These are phyloP conservation scores for Virgularia gustaviana DNA, from an alignment of 92 coral and sea anemone genomes.

Conservation along the genomic window DNA sequence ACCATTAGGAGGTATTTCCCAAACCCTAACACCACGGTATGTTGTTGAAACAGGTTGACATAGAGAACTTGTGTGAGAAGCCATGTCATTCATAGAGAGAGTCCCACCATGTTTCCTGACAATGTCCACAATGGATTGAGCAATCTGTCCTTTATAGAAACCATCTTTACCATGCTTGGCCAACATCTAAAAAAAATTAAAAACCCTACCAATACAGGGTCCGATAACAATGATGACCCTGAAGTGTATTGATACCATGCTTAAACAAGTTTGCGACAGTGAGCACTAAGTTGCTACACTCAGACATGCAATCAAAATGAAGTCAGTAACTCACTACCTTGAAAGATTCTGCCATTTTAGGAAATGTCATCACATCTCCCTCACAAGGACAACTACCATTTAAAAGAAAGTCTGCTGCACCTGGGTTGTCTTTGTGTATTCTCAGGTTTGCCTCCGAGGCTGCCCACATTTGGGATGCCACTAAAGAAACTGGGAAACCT, in stretches of 20 bases:
- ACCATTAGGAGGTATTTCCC: conserved; percentile 98
- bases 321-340: conserved; percentile 48
- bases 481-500: conserved; percentile 83
- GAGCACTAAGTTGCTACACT: too few relatives aligned
- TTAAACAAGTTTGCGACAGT: too few relatives aligned
- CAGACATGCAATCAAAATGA: not conserved
- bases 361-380: conserved; percentile 92
- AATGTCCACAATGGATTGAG: conserved; percentile 75
- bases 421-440: conserved; percentile 54
- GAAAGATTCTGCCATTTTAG: conserved; percentile 75
- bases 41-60: conserved; percentile 76
- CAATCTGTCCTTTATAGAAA: conserved; percentile 86
- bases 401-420: conserved; percentile 68
- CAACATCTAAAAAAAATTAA: conserved; percentile 49
- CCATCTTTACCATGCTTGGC: conserved; percentile 81
- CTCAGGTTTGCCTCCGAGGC: conserved; percentile 37
- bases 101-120: conserved; percentile 83
- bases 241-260: too few relatives aligned
- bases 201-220: too few relatives aligned
- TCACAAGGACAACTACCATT: conserved; percentile 76
- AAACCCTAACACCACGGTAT: conserved; percentile 79
- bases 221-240: too few relatives aligned
- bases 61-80: conserved; percentile 66
- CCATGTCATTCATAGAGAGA: conserved; percentile 68
- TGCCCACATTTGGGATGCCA: conserved; percentile 73